These are phyloP conservation scores for Ophion ellenae DNA, from an alignment of 2,888 invertebrate genomes.

Conservation along the genomic window DNA sequence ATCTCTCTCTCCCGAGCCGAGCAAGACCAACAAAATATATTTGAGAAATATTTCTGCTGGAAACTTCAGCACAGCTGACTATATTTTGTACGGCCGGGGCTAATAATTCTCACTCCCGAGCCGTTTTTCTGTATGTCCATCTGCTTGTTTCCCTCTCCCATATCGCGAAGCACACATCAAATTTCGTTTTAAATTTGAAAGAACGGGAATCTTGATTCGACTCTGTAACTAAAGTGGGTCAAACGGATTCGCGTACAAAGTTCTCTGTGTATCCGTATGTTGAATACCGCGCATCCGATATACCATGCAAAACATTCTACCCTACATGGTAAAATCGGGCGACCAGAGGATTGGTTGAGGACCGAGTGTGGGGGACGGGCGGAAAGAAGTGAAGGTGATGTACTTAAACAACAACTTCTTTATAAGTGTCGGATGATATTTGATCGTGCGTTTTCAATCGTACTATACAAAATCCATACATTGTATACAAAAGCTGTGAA, in stretches of 20 bases:
- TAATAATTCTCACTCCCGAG: too few relatives aligned
- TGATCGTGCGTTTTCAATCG: too few relatives aligned
- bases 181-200: too few relatives aligned
- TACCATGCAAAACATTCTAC: conserved; percentile 35
- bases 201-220: neutral
- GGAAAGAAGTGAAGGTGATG: conserved; percentile 1
- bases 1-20: too few relatives aligned
- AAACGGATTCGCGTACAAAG: conserved; percentile 8
- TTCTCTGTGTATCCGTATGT: neutral
- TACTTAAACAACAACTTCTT: conserved; percentile 9
- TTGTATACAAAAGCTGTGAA: too few relatives aligned
- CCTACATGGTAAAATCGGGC: conserved; percentile 41
- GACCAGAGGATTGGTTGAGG: conserved; percentile 29
- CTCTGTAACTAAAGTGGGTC: conserved; percentile 41
- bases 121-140: too few relatives aligned
- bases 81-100: neutral
- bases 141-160: neutral
- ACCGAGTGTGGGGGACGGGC: neutral
- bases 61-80: too few relatives aligned
- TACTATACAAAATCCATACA: too few relatives aligned
- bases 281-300: conserved; percentile 23
- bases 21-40: too few relatives aligned
- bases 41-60: too few relatives aligned
- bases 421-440: too few relatives aligned
- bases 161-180: neutral